Evolutionary conservation across 2,797 vertebrate species (phyloP), one percentile per base, ranked within the genome.

Genomic region (Ptychobarbus kaznakovi): DNA sequence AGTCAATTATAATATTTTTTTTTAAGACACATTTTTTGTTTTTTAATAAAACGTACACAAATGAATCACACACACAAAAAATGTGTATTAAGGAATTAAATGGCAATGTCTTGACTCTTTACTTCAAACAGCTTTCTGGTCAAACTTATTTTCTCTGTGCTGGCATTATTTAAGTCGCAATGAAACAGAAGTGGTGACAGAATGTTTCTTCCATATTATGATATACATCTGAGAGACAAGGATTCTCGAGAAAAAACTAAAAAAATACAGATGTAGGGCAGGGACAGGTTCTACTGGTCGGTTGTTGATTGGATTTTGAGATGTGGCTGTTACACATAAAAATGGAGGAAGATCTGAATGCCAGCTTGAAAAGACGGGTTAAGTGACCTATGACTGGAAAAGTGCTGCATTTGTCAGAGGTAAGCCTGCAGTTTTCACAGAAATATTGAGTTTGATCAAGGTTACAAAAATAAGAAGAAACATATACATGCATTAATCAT

Each of bases 271-370:
- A 68, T 7, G 6, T n/a, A n/a, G 16, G 73, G 16, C 10, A 72
- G 22, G 22, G 40, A 69, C 40, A 53, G 16, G 28, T 44, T 78
- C 38, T 28, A 42, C 25, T 22, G 5, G 38, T 42, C 13, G 4
- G 35, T 61, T 74, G 44, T 28, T 42, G 8, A 78, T 18, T 78
- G n/a, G n/a, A 79, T 79, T 79, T 79, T 28, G 3, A 46, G 3
- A 65, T 65, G 10, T 7, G 10, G 0, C 13, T 18, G 15, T 63
- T 61, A 46, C n/a, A 7, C 15, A 18, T 16, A 42, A 40, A n/a
- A 77, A 40, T 3, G 0, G 13, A 65, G 2, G 25, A 25, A 65
- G 10, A 65, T 80, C 15, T 80, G 13, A 80, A 42, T 65, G 3
- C 2, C 2, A 63, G 56, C 22, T 32, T 79, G 7, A 22, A 40